Evolutionary conservation across 2,113 vertebrate species (phyloP).

Genomic region (Willisornis vidua): DNA sequence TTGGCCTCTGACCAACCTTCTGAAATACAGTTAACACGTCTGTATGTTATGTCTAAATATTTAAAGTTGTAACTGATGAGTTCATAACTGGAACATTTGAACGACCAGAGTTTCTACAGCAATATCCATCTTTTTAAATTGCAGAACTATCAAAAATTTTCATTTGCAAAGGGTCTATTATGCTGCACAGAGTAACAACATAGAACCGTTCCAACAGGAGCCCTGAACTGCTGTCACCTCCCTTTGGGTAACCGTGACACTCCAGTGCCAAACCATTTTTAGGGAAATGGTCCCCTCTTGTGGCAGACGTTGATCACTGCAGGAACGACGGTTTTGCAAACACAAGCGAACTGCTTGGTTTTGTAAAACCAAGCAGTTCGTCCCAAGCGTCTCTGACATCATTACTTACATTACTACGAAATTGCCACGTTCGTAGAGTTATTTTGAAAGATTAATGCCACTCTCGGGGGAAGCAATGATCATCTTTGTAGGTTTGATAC

Average conservation of each 20-base stretch:
- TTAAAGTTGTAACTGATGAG: background rate
- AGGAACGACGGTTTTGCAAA: background rate
- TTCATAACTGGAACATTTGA: background rate
- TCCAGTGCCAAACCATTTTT: background rate
- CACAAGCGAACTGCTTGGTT: too few species aligned
- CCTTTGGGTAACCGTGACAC: background rate
- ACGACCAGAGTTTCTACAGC: background rate
- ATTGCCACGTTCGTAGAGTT: accelerated
- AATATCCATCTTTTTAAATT: background rate
- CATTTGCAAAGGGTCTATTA: background rate
- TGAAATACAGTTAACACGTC: background rate
- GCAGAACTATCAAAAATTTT: background rate
- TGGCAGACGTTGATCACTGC: background rate
- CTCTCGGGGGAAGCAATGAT: too few species aligned
- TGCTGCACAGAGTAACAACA: background rate
- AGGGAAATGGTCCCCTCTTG: constrained; percentile 26
- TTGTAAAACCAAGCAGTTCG: background rate
- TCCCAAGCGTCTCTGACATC: background rate
- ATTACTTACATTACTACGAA: accelerated
- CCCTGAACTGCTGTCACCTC: background rate
- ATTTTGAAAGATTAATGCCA: background rate
- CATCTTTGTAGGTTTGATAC: background rate
- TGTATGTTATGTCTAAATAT: background rate
- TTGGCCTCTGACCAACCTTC: background rate
- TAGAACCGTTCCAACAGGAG: background rate